Percentiles rank a stretch among this genome's conserved stretches.
Evolutionary conservation across 2,113 vertebrate genomes (phyloP).

Genomic region (Gulo gulo): DNA sequence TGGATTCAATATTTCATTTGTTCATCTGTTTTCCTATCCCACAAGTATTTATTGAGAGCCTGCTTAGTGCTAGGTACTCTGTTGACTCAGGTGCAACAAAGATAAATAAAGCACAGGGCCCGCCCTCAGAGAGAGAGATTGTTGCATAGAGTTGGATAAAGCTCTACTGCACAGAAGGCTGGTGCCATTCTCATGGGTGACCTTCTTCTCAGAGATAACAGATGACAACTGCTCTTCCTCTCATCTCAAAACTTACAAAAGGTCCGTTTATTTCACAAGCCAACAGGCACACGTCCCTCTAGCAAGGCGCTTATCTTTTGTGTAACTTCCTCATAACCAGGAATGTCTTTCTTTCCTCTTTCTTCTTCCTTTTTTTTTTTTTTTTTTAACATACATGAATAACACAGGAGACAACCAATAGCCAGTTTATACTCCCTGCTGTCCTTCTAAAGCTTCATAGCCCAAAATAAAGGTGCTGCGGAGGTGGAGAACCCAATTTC

Average conservation of each 20-base stretch:
- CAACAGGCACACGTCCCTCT: not conserved
- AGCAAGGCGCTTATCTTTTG: not conserved
- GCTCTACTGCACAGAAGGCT: not conserved
- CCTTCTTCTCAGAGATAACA: not conserved
- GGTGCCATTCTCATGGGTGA: not conserved
- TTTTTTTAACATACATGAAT: constrained; percentile 18
- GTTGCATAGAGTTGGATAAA: not conserved
- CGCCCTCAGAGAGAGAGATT: not conserved
- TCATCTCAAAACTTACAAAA: not conserved
- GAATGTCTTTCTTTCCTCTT: not conserved
- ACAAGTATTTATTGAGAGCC: not conserved
- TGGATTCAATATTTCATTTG: not conserved
- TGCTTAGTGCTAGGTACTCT: not conserved
- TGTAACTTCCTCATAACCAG: not conserved
- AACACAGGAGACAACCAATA: constrained; percentile 38
- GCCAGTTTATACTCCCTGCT: constrained; percentile 58
- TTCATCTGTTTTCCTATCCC: not conserved
- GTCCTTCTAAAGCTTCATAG: constrained; percentile 64
- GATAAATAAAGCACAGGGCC: not conserved
- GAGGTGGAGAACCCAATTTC: constrained; percentile 75
- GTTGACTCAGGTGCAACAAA: not conserved
- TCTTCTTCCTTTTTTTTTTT: not conserved
- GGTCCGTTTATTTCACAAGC: not conserved
- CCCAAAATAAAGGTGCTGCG: constrained; percentile 76
- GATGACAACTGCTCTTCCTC: not conserved